Evolutionary conservation across 2,888 invertebrate genomes (phyloP).

Genomic region (Argynnis bischoffii): DNA sequence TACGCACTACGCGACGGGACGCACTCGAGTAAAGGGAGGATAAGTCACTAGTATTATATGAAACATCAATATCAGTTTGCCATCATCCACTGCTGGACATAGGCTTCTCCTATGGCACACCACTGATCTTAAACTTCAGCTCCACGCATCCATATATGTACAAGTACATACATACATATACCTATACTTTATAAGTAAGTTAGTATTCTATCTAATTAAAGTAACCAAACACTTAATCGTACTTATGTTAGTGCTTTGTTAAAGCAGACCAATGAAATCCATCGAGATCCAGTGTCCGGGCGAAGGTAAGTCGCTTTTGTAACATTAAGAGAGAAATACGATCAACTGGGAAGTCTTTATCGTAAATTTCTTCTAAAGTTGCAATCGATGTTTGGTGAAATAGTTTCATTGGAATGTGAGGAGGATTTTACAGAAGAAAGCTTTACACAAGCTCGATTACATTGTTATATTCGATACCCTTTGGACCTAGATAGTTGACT

Average conservation of each 20-base stretch:
- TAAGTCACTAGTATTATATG: too few relatives aligned
- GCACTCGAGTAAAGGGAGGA: too few relatives aligned
- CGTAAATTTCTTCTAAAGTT: constrained; percentile 33
- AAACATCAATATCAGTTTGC: too few relatives aligned
- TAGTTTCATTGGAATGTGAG: constrained; percentile 20
- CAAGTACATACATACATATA: too few relatives aligned
- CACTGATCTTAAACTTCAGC: too few relatives aligned
- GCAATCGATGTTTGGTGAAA: constrained; percentile 27
- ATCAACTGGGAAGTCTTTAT: constrained; percentile 32
- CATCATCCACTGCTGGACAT: too few relatives aligned
- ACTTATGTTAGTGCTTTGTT: not conserved
- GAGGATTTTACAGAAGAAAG: not conserved
- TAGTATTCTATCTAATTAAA: not conserved
- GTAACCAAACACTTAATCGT: not conserved
- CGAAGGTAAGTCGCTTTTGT: constrained; percentile 31
- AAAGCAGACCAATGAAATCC: constrained; percentile 30
- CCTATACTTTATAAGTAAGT: not conserved
- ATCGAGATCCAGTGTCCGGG: constrained; percentile 31
- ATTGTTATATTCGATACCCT: not conserved
- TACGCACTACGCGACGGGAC: too few relatives aligned
- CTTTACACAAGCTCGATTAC: constrained; percentile 7
- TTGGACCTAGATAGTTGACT: too few relatives aligned
- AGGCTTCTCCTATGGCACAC: too few relatives aligned
- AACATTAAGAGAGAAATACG: constrained; percentile 39
- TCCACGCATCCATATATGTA: not conserved